phyloP scores from a whole-genome alignment of 2,888 invertebrate species.

The Andrena minutula region DNA sequence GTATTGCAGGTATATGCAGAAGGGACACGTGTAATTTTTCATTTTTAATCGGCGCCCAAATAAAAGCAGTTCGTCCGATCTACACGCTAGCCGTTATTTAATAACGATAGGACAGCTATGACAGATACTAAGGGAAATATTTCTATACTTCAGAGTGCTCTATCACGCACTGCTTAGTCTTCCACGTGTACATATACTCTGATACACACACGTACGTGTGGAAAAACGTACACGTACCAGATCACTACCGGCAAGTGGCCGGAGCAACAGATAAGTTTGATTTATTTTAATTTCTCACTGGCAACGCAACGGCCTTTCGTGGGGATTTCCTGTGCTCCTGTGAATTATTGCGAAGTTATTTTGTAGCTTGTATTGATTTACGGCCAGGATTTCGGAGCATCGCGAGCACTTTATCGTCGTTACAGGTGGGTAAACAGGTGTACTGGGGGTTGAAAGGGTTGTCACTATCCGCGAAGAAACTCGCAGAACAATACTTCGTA shows the following conservation, averaged over 20 bases:
- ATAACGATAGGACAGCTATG: conserved; percentile 58
- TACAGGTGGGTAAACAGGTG: conserved; percentile 76
- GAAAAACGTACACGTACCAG: conserved; percentile 66
- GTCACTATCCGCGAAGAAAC: conserved; percentile 30
- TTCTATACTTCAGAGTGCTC: conserved; percentile 53
- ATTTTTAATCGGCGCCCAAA: not conserved
- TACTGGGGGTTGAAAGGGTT: conserved; percentile 68
- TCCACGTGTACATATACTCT: conserved; percentile 20
- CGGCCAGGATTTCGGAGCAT: conserved; percentile 71
- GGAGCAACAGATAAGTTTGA: conserved; percentile 83
- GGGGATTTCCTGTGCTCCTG: conserved; percentile 60
- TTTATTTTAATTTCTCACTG: conserved; percentile 82
- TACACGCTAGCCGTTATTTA: conserved; percentile 58
- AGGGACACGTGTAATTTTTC: not conserved
- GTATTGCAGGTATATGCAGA: not conserved
- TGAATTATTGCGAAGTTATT: conserved; percentile 80
- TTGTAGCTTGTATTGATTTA: conserved; percentile 82
- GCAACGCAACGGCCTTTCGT: conserved; percentile 64
- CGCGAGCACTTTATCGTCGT: conserved; percentile 76
- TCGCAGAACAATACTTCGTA: conserved; percentile 14
- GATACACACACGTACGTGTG: conserved; percentile 3
- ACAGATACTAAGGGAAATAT: conserved; percentile 72
- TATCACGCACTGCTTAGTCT: conserved; percentile 76
- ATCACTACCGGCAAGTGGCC: conserved; percentile 79
- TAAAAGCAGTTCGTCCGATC: not conserved